Base-by-base conservation (phyloP, 2,113 vertebrate species). In the Spheniscus mendiculus region DNA sequence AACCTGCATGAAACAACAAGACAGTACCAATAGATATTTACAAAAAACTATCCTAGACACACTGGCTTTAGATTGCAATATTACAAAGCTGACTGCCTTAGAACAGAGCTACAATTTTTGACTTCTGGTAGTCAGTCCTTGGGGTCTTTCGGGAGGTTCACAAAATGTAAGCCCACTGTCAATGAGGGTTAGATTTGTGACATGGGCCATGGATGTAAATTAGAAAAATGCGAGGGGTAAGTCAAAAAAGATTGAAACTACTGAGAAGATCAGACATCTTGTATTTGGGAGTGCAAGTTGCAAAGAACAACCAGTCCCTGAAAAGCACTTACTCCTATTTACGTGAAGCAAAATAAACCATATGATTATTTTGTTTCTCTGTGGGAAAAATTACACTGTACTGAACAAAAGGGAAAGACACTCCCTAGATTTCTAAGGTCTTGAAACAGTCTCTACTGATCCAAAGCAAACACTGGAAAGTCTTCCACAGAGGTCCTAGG, bases 1-100 rank as follows among this genome's bases (percentile, higher is more conserved):
- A 93, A 99, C 99, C 99, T 99, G 94, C 38, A 65, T 14, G 27
- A 83, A 81, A 85, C 55, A 65, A 87, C 4, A 87, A 80, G 50
- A 90, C 6, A 65, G 40, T 5, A 53, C 18, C 53, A 62, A 53
- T 11, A 25, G 12, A n/a, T 5, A 52, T 49, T 87, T 27, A 76
- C 2, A 1, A 50, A 69, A 58, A 53, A 0, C 36, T 49, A 19
- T 63, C n/a, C 50, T 15, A 30, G 55, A 23, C 22, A 30, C 1
- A 3, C 26, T 23, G 44, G 65, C 61, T 87, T 76, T 55, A 50
- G 65, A 71, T 0, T 30, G 47, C 30, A 53, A 0, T 30, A 45
- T 65, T 25, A 25, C 40, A 92, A 88, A 83, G 36, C 44, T 69
- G 38, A 42, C 32, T 61, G 67, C 65, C 72, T 85, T 26, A 61